These are phyloP conservation scores for Halocaridina rubra DNA, from an alignment of 2,888 invertebrate species.

Conservation along the genomic window DNA sequence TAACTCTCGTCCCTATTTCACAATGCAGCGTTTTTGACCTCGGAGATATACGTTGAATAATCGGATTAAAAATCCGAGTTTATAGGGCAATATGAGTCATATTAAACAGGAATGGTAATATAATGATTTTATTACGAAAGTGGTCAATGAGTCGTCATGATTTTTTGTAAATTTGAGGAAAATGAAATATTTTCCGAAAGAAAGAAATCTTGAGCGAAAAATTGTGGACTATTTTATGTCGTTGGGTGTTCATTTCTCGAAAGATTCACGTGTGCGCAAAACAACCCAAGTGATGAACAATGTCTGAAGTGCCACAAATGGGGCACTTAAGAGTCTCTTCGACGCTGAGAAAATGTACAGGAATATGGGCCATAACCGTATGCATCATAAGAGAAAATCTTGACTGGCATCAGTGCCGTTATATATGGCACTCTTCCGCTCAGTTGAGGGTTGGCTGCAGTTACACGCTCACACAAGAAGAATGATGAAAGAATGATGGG, in stretches of 20 bases:
- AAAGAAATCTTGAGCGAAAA: neutral
- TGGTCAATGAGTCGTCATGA: neutral
- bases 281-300: conserved; percentile 51
- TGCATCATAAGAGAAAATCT: no score
- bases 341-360: no score
- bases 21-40: neutral
- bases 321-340: no score
- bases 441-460: no score
- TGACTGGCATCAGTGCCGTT: no score
- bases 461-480: no score
- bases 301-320: neutral
- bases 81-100: no score
- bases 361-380: no score
- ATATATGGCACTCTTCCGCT: no score
- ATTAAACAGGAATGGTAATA: neutral
- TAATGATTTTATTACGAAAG: neutral
- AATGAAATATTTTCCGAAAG: neutral
- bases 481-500: no score
- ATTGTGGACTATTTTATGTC: neutral
- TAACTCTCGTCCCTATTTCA: neutral
- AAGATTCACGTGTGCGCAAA: conserved; percentile 25
- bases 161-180: neutral
- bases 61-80: no score
- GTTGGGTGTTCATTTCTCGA: neutral
- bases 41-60: no score